A percentile compares a stretch with the other conserved stretches of the same genome.
Conservation (phyloP, 2,888 invertebrate species). For the Agonopterix arenella region DNA sequence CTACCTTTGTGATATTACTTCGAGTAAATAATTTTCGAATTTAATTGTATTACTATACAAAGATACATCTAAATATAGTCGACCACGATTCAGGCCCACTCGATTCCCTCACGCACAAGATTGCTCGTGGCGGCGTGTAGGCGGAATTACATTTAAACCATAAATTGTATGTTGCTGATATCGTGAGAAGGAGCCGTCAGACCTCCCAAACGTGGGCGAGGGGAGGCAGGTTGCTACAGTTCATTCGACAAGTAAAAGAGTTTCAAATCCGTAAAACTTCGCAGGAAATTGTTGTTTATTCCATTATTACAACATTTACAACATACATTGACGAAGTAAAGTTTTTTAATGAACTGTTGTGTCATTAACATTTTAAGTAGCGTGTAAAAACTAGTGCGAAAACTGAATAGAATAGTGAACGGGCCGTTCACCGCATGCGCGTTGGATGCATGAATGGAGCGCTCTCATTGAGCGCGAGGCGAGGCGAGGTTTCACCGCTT, state of each 20-base stretch:
- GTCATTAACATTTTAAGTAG: not conserved
- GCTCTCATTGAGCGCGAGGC: conserved; percentile 3
- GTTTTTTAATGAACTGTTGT: not conserved
- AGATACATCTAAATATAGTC: no score
- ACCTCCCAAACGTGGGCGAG: conserved; percentile 2
- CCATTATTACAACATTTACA: not conserved
- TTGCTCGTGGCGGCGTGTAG: conserved; percentile 29
- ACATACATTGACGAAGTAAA: no score
- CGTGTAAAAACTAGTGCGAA: conserved; percentile 4
- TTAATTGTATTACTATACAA: no score
- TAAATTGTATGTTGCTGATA: conserved; percentile 49
- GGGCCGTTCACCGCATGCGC: conserved; percentile 5
- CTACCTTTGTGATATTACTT: no score
- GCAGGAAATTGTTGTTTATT: conserved; percentile 2
- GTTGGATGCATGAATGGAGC: conserved; percentile 9
- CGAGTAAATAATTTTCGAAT: no score
- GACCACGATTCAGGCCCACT: not conserved
- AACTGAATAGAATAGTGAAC: conserved; percentile 11
- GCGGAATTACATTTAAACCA: conserved; percentile 53
- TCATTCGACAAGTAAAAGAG: conserved; percentile 2
- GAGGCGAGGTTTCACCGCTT: conserved; percentile 23
- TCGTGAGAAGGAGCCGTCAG: conserved; percentile 42
- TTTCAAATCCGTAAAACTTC: not conserved
- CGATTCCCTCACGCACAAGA: not conserved
- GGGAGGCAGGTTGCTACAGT: conserved; percentile 6